Base-by-base conservation (phyloP, 2,888 invertebrate genomes). In the Lapara coniferarum region DNA sequence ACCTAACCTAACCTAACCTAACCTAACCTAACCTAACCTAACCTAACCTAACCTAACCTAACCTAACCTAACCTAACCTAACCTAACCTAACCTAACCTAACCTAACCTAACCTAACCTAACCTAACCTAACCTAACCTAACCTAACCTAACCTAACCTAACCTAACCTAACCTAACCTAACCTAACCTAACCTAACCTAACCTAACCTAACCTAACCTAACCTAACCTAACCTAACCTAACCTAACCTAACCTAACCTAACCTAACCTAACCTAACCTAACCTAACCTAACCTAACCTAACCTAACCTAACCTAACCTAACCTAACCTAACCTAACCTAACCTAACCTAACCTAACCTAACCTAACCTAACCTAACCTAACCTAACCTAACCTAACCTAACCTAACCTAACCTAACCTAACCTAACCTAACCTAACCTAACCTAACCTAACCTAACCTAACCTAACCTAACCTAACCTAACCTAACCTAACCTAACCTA, bases 191-290 rank as follows among this genome's bases (percentile, higher is more conserved):
- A 72, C 71, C 69, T 68, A 71, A 71, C 69, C 69, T 69, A 71
- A 71, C 71, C 69, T 69, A n/a, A n/a, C n/a, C n/a, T n/a, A n/a
- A n/a, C n/a, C n/a, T n/a, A n/a, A n/a, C 71, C 70, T 70, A 71
- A 70, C 71, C 71, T 71, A 71, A 71, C 71, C 71, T 70, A 72
- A 72, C 70, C 70, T 72, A 72, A 70, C 71, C 71, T 71, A 71
- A 72, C 72, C 72, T 70, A 72, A 72, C 72, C 72, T 72, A 72
- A 72, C 72, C 72, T 72, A 72, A 71, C 71, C 72, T 72, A 72
- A 72, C 73, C 71, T 68, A 73, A 72, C 66, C 67, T 69, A 67
- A 71, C 59, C 67, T 58, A 66, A 68, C 69, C 69, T 72, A 67
- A 66, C 63, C 72, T 70, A 67, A 68, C 68, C 68, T 72, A 69